Base-by-base conservation (phyloP, 2,888 invertebrate species). In the Girardia tigrina region DNA sequence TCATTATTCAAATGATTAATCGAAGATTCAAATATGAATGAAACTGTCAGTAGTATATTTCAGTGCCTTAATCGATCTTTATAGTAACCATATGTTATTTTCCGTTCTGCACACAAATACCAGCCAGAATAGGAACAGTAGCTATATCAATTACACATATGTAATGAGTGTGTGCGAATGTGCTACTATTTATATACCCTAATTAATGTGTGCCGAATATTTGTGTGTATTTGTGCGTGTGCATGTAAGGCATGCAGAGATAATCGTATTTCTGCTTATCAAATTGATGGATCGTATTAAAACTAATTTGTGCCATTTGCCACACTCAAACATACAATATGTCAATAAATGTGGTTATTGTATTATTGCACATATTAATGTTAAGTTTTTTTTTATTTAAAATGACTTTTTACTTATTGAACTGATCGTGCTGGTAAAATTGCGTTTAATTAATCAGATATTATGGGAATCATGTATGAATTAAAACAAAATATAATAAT, bases 71-170 rank as follows among this genome's bases (percentile, higher is more conserved):
- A 56, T 56, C 56, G 56, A 56, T 56, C 56, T 23, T 20, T 56
- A 56, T 56, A 56, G 56, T 56, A 56, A 56, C 56, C 56, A 56
- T 56, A 56, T 56, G 56, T 56, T 56, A 56, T 56, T 56, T 56
- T n/a, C n/a, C n/a, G n/a, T 56, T 56, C 56, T 12, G 23, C 56
- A 56, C 36, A 36, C 56, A 56, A n/a, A 56, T 23, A 56, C 2
- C 23, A 23, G 56, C n/a, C n/a, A 56, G 56, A 56, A 56, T 56
- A 56, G 56, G 56, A 56, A 23, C 56, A 56, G 56, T 56, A 4
- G 56, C n/a, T 56, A 36, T 36, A 56, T 56, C 56, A 56, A 56
- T 56, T 56, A 56, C 56, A n/a, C 56, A 56, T 56, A 56, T n/a
- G 23, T 8, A 56, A 20, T 20, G 56, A 56, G 56, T 20, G n/a